Evolutionary conservation across 2,888 invertebrate species (phyloP), one percentile per base, ranked within the genome.

Genomic region (Schizaphis graminum): DNA sequence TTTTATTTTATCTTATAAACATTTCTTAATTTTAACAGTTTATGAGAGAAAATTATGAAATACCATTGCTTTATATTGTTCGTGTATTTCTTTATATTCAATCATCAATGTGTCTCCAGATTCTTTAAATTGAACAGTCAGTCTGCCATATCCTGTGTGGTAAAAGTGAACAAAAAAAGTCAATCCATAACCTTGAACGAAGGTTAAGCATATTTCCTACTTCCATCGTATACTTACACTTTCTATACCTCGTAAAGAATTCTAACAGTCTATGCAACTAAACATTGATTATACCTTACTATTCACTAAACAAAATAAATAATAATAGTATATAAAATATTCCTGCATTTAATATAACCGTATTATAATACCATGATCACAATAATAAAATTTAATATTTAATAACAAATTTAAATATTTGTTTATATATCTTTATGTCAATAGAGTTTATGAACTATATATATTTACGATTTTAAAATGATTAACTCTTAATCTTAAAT

Each of bases 111-210:
- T 87, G 67, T 92, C 92, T 92, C 49, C 87, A 67, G 35, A 92
- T 87, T 88, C 49, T 53, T 87, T 67, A 49, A 49, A 61, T 41
- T 49, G 88, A 67, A 49, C 53, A 67, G 53, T 91, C 8, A 28
- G 84, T 53, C 87, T n/a, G 88, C 53, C 93, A 41, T 53, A 84
- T 84, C 86, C 93, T 89, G 92, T 88, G 92, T 21, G 88, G 92
- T 92, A 92, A 92, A 92, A 92, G 92, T 88, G 88, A 92, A 92
- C 41, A 49, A 92, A 92, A 89, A 90, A 47, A 93, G 41, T 94
- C 93, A 86, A 94, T 91, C 57, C 24, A 86, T 91, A 94, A 86
- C 93, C 93, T 94, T 94, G 93, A 26, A 90, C 16, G 93, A 94
- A 94, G 93, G 93, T 91, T 94, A 90, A 94, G 28, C 90, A 61